Conservation (phyloP, 2,888 invertebrate genomes). For the Cephonodes hylas region DNA sequence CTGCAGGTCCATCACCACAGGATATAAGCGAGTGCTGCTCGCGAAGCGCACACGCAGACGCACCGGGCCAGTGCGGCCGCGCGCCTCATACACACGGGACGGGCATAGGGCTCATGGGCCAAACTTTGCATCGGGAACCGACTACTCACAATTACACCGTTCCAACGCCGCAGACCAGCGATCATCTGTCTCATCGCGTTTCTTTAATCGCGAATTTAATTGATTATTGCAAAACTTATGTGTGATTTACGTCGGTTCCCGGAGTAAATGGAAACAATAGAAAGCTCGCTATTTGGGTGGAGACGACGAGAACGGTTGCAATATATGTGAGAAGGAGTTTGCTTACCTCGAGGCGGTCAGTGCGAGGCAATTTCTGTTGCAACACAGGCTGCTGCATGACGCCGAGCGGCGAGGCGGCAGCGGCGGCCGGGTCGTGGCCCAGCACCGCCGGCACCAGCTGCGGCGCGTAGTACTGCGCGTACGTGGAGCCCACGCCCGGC, state of each 20-base stretch:
- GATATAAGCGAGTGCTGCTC: slow-evolving; percentile 76
- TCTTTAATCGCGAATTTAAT: neutral
- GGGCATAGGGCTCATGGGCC: slow-evolving; percentile 55
- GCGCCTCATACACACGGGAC: slow-evolving; percentile 62
- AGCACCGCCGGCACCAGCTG: slow-evolving; percentile 95
- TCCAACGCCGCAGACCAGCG: neutral
- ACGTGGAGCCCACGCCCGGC: slow-evolving; percentile 93
- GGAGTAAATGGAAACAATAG: slow-evolving; percentile 56
- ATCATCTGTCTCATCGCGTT: neutral
- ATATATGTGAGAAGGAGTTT: slow-evolving; percentile 31
- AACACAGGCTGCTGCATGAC: slow-evolving; percentile 92
- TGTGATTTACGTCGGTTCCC: slow-evolving; percentile 52
- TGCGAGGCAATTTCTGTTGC: slow-evolving; percentile 96
- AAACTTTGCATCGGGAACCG: slow-evolving; percentile 58
- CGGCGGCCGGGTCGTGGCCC: slow-evolving; percentile 91
- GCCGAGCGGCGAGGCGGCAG: slow-evolving; percentile 90
- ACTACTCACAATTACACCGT: slow-evolving; percentile 25
- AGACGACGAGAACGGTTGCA: slow-evolving; percentile 20
- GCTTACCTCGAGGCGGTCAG: slow-evolving; percentile 97
- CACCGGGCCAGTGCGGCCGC: slow-evolving; percentile 52
- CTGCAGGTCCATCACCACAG: slow-evolving; percentile 63
- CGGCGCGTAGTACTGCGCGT: slow-evolving; percentile 94
- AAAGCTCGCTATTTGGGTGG: slow-evolving; percentile 59
- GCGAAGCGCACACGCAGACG: slow-evolving; percentile 67
- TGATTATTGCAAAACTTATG: neutral